Conservation (phyloP, 2,888 invertebrate species). For the Mycogona germanica region DNA sequence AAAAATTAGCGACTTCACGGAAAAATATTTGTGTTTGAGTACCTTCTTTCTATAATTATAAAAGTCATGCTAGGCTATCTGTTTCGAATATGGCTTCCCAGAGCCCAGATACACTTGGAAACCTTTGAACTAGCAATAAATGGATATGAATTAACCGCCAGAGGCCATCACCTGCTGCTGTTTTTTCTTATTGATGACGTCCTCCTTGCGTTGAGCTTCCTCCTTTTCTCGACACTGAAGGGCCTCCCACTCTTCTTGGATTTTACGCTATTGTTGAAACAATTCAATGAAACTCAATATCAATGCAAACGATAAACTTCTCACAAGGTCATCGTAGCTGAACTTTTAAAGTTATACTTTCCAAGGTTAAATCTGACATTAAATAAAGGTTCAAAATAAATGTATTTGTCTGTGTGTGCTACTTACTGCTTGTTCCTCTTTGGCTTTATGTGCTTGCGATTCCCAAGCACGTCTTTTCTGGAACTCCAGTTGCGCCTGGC, state of each 20-base stretch:
- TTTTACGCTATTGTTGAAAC: neutral
- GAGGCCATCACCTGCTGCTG: constrained; percentile 8
- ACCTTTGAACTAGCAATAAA: neutral
- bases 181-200: neutral
- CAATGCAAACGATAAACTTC: no score
- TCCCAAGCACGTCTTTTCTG: neutral
- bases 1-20: no score
- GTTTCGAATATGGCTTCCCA: no score
- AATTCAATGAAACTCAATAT: neutral
- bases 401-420: neutral
- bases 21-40: no score
- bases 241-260: constrained; percentile 7
- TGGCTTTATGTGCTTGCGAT: neutral
- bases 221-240: constrained; percentile 1
- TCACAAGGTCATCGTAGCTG: no score
- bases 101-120: neutral
- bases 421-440: constrained; percentile 3
- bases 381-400: neutral
- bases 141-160: constrained; percentile 7
- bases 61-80: no score
- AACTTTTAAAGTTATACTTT: no score
- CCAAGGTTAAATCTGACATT: neutral
- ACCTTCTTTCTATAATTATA: no score
- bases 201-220: neutral
- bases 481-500: neutral